Base-by-base conservation (phyloP, 2,888 invertebrate species). In the Chrysomela aeneicollis region DNA sequence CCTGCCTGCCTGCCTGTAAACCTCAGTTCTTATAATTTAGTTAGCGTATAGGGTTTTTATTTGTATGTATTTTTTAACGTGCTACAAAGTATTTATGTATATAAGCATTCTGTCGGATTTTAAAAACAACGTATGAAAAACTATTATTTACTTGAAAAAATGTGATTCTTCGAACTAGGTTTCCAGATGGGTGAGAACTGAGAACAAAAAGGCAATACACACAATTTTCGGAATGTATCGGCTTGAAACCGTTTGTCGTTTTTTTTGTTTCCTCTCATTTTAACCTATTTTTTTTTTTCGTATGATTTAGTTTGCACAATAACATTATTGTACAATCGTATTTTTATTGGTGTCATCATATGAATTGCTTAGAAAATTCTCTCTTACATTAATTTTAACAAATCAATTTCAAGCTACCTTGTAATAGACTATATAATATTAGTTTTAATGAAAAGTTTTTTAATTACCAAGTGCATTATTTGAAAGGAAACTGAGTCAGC, bases 401-500 rank as follows among this genome's bases (percentile, higher is more conserved):
- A 47, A 42, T 17, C n/a, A 5, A 2, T 55, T 55, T 55, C 55
- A 55, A 22, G 52, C 52, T 32, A 62, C 58, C 55, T 30, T 51
- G 68, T 68, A 70, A 66, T 70, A 70, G 69, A 73, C 75, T 71
- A 73, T 78, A 78, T 76, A 73, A 75, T 74, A 70, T 79, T 77
- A 71, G 71, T 77, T 77, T 74, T 77, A 76, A 77, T 76, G 26
- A 78, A 77, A 72, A 75, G 72, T 76, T 76, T 77, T 77, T 74
- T 72, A 75, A 78, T 77, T 78, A 78, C 77, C 78, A 80, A 81
- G 79, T 80, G 78, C 78, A 79, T 80, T 80, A 80, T 75, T 74
- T 71, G 70, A 67, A 65, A 68, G 67, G 65, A 64, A 73, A 71
- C 70, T 69, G 71, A 73, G 72, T 70, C 73, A 76, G 75, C 73